Base-by-base conservation (phyloP, 1,140 invertebrate species). In the Melipona quadrifasciata region DNA sequence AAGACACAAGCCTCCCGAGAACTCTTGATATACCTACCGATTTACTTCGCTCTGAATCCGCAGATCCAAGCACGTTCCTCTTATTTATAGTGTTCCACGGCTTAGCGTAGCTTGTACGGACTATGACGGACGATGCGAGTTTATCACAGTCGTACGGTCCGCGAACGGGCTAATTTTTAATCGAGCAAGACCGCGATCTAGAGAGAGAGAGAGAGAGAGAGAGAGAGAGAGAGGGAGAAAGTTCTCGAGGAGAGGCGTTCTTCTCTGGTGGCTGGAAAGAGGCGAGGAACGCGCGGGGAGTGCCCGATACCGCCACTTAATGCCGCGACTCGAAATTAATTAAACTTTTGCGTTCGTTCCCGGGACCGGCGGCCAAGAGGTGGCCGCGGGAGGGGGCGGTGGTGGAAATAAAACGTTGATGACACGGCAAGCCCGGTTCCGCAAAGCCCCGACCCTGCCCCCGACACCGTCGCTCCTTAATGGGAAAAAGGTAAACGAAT, bases 401-500 rank as follows among this genome's bases (percentile, higher is more conserved):
- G 78, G 67, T 87, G 80, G 86, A 92, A 93, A 92, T 91, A 91
- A 92, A 91, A 93, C 90, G 87, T 89, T 90, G 91, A 92, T 92
- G 91, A 93, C 91, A 92, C 89, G 91, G 87, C 90, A 86, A 89
- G 65, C 72, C 80, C 77, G 88, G 86, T 89, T 79, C 85, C 82
- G 75, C 84, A 90, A 91, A 91, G 86, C 88, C 72, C 10, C 86
- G 86, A 80, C 78, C 84, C 80, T 83, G 73, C 84, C 81, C 80
- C 79, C 86, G 83, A 80, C 90, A 80, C 75, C 87, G 86, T 87
- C 89, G 86, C 75, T 88, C 72, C 88, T 92, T 92, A 92, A 92
- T 92, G 91, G 91, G 87, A 89, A 89, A 91, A 92, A 92, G 89
- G 90, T 91, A 92, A 93, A 92, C 90, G 89, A 92, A 92, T 92